phyloP scores from a whole-genome alignment of 2,797 vertebrate genomes.

The Martes flavigula region DNA sequence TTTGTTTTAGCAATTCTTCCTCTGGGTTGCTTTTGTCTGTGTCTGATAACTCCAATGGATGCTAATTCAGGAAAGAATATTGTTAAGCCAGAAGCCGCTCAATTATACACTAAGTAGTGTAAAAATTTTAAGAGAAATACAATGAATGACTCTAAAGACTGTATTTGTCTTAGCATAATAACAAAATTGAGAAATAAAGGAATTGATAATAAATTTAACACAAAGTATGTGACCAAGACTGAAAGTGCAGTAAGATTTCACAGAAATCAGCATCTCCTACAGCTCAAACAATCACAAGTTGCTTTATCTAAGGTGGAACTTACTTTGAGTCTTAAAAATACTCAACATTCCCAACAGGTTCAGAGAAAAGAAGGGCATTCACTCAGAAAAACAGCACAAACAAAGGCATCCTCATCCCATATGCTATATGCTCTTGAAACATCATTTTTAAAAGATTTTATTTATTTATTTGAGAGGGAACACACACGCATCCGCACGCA shows the following conservation, averaged over 20 bases:
- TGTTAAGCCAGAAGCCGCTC: not conserved
- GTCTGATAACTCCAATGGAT: not conserved
- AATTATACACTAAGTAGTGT: not conserved
- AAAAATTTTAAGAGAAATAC: not conserved
- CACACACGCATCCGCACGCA: accelerated
- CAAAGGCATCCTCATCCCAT: not conserved
- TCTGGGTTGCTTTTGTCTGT: not conserved
- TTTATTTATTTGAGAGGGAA: too few species aligned
- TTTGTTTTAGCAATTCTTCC: not conserved
- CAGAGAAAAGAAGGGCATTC: not conserved
- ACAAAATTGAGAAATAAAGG: not conserved
- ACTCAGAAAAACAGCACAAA: not conserved
- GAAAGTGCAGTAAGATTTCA: not conserved
- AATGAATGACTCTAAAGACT: not conserved
- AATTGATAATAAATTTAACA: not conserved
- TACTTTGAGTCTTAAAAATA: not conserved
- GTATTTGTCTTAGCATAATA: not conserved
- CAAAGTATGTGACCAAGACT: not conserved
- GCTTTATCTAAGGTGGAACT: not conserved
- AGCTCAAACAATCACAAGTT: not conserved
- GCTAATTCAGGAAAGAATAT: not conserved
- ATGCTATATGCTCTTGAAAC: too few species aligned
- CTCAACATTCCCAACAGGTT: not conserved
- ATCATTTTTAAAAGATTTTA: too few species aligned
- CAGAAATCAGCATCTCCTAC: not conserved